Evolutionary conservation across 2,888 invertebrate species (phyloP), one percentile per base, ranked within the genome.

Genomic region (Diplolepis rosae): DNA sequence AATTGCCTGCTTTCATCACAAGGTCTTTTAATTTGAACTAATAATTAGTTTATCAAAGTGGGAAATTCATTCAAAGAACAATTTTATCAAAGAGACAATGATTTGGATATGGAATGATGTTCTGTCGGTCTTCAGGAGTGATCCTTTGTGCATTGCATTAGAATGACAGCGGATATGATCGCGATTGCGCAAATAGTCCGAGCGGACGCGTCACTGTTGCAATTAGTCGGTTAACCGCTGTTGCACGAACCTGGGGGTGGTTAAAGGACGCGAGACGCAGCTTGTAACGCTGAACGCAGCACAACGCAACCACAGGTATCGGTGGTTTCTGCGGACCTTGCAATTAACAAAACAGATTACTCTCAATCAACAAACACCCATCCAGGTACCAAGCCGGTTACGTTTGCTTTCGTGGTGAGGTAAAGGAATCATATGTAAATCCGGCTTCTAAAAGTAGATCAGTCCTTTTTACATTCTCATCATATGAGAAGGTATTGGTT

Each of bases 311-410:
- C 84, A 79, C 84, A 86, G 81, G 80, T 83, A 85, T 86, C 82
- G 84, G 81, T 72, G 84, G 61, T 61, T 39, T 82, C 82, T 82
- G 82, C 83, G 80, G 83, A 85, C 83, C 84, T 84, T 84, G 86
- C 87, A 87, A 87, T 87, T 87, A 87, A 85, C 86, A 84, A 86
- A 87, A 85, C 85, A 86, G 85, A 86, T 85, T 86, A 85, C 84
- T 82, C 84, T 84, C 87, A 83, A 87, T 86, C 87, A 86, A 81
- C 83, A 80, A 79, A 82, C 83, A 80, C 81, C 84, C 79, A 78
- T 39, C 61, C 61, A 22, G 48, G 22, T 48, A 48, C 22, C 18
- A 15, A 48, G 11, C 18, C 22, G 18, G 48, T 48, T 48, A 48
- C 48, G 48, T 48, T 48, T 48, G 48, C 22, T 48, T 48, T 22